phyloP scores from a whole-genome alignment of 2,113 vertebrate genomes.

The Cynoglossus semilaevis region DNA sequence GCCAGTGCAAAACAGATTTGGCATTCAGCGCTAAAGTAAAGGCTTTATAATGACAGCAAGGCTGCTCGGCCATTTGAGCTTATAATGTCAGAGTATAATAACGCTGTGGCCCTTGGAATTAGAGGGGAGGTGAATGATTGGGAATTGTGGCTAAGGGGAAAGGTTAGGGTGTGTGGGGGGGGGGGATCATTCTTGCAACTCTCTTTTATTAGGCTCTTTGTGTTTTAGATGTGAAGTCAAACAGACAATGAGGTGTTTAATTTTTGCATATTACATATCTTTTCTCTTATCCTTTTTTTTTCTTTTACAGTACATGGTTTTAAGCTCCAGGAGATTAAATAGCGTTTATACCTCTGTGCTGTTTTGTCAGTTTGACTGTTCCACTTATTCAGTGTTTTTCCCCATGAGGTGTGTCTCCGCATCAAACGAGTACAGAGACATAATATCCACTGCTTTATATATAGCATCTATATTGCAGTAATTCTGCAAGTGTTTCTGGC shows the following conservation, averaged over 20 bases:
- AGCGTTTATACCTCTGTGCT: slow-evolving; percentile 67
- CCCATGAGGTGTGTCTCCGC: slow-evolving; percentile 54
- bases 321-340: no score
- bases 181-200: no score
- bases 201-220: no score
- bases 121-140: slow-evolving; percentile 64
- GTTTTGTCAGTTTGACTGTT: slow-evolving; percentile 75
- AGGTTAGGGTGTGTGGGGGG: neutral
- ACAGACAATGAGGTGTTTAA: no score
- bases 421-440: slow-evolving; percentile 31
- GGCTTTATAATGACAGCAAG: slow-evolving; percentile 77
- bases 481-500: slow-evolving; percentile 13
- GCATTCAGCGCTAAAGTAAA: slow-evolving; percentile 77
- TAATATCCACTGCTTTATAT: slow-evolving; percentile 18
- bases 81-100: slow-evolving; percentile 77
- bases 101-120: slow-evolving; percentile 63
- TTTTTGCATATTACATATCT: no score
- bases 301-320: slow-evolving; percentile 46
- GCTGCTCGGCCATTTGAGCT: slow-evolving; percentile 76
- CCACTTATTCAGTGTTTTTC: slow-evolving; percentile 69
- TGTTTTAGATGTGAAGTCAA: no score
- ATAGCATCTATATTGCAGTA: slow-evolving; percentile 1
- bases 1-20: slow-evolving; percentile 84
- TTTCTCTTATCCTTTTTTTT: slow-evolving; percentile 25
- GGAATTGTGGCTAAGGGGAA: slow-evolving; percentile 48